phyloP scores from a whole-genome alignment of 2,113 vertebrate genomes.

The Camelus bactrianus region DNA sequence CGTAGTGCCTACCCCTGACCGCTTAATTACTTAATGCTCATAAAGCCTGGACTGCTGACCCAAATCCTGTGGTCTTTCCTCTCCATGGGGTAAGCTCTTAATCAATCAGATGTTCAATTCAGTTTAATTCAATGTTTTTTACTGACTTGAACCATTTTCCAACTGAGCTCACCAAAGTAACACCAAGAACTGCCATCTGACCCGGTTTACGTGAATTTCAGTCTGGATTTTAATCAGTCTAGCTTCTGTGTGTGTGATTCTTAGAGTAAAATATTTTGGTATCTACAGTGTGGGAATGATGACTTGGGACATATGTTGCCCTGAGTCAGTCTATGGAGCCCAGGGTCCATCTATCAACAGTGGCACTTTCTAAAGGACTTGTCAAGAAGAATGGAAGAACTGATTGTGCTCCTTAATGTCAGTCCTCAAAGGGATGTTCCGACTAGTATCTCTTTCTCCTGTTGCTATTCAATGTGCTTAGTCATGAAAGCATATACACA shows the following conservation, averaged over 20 bases:
- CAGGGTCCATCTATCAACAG: neutral
- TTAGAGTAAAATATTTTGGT: neutral
- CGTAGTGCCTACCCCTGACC: neutral
- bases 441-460: neutral
- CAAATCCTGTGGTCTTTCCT: neutral
- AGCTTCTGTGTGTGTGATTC: neutral
- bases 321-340: neutral
- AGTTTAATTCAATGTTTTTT: slow-evolving; percentile 42
- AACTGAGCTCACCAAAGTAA: slow-evolving; percentile 27
- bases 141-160: slow-evolving; percentile 42
- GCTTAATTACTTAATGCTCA: slow-evolving; percentile 15
- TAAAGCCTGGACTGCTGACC: slow-evolving; percentile 35
- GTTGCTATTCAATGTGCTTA: neutral
- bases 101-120: slow-evolving; percentile 30
- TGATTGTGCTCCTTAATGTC: neutral
- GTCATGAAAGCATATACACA: neutral
- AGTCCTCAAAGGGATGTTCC: neutral
- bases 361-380: neutral
- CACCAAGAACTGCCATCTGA: neutral
- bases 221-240: neutral
- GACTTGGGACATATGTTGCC: neutral
- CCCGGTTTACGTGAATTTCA: neutral
- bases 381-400: neutral
- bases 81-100: slow-evolving; percentile 3
- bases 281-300: neutral